These are phyloP conservation scores for Chascanopsetta lugubris DNA, from an alignment of 2,113 vertebrate species.

Conservation along the genomic window DNA sequence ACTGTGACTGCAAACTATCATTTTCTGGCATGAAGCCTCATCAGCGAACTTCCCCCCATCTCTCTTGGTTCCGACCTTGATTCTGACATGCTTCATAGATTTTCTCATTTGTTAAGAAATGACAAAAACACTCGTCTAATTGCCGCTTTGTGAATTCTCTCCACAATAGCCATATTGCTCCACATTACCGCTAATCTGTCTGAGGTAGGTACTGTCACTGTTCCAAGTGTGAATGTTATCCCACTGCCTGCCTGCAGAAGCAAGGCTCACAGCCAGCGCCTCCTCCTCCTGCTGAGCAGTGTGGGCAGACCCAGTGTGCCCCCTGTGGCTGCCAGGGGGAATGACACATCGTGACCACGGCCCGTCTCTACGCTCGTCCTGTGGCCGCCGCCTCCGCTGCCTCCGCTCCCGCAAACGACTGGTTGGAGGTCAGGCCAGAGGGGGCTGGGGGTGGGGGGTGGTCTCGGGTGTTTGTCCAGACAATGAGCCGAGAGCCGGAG, in stretches of 20 bases:
- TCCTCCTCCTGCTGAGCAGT: constrained; percentile 34
- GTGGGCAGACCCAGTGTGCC: constrained; percentile 61
- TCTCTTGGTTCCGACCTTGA: constrained; percentile 52
- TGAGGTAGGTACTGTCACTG: constrained; percentile 40
- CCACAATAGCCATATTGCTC: constrained; percentile 14
- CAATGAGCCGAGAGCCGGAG: constrained; percentile 24
- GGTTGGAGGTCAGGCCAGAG: constrained; percentile 35
- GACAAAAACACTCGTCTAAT: constrained; percentile 1
- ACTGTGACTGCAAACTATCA: background rate
- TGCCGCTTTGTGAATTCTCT: background rate
- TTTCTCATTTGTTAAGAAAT: constrained; percentile 1
- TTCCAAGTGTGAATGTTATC: constrained; percentile 52
- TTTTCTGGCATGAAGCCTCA: background rate
- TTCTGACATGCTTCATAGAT: constrained; percentile 28
- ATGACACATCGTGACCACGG: constrained; percentile 19
- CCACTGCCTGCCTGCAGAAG: constrained; percentile 68
- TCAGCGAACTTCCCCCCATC: background rate
- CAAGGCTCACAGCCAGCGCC: constrained; percentile 27
- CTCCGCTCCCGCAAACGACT: background rate
- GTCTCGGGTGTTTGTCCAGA: constrained; percentile 37
- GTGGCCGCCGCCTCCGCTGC: constrained; percentile 13
- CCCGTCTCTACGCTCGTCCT: constrained; percentile 14
- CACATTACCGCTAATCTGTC: constrained; percentile 42
- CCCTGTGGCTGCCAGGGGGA: constrained; percentile 76
- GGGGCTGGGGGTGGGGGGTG: too few species aligned